These are phyloP conservation scores for Dendropsophus ebraccatus DNA, from an alignment of 2,113 vertebrate genomes.

Conservation along the genomic window DNA sequence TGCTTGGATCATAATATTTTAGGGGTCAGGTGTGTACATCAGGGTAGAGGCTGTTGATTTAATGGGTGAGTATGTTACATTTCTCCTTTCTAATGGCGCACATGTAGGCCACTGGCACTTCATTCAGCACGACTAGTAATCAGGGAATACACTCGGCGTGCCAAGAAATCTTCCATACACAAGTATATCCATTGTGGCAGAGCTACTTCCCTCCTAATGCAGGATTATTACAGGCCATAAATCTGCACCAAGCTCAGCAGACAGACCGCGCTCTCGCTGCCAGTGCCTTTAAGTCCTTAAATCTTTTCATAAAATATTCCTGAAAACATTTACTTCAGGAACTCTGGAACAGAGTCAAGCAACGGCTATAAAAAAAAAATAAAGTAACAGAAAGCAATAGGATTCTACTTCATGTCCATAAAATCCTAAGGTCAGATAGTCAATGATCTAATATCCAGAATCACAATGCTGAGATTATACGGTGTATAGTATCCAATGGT, in stretches of 20 bases:
- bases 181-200: conserved; percentile 54
- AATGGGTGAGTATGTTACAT: conserved; percentile 17
- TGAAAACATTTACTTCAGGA: conserved; percentile 53
- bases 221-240: conserved; percentile 53
- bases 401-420: not conserved
- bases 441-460: not conserved
- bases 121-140: conserved; percentile 6
- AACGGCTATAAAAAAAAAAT: conserved; percentile 17
- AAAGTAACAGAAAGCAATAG: not conserved
- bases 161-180: conserved; percentile 41
- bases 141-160: not conserved
- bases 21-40: conserved; percentile 25
- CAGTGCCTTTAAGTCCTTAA: conserved; percentile 32
- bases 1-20: not conserved
- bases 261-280: conserved; percentile 38
- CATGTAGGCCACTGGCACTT: conserved; percentile 15
- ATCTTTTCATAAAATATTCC: conserved; percentile 52
- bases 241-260: conserved; percentile 44
- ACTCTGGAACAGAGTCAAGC: conserved; percentile 36
- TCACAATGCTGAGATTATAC: not conserved
- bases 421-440: not conserved
- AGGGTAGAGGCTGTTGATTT: conserved; percentile 23
- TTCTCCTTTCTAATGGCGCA: not conserved
- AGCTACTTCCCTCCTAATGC: conserved; percentile 49
- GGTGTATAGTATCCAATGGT: too few species aligned